Evolutionary conservation across 2,113 vertebrate genomes (phyloP).

Genomic region (Anoura caudifer): DNA sequence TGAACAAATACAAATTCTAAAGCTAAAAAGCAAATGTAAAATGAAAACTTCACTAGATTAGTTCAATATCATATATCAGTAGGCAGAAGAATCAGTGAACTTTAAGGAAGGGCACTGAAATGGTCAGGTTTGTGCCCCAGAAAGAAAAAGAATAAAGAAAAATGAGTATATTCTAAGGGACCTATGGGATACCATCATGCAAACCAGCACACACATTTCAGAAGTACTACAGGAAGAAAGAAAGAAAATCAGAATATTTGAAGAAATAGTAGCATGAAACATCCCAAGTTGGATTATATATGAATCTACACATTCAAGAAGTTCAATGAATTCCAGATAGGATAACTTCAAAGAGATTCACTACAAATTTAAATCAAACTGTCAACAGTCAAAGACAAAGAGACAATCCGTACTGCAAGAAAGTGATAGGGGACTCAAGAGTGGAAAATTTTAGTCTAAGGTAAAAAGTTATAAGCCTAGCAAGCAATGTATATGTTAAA

Average conservation of each 20-base stretch:
- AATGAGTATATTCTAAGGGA: neutral
- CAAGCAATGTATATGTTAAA: too few relatives aligned
- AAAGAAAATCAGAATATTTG: neutral
- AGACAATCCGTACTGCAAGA: neutral
- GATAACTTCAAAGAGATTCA: neutral
- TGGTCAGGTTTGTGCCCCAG: neutral
- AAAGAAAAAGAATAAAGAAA: neutral
- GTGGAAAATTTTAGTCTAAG: too few relatives aligned
- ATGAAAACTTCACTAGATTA: neutral
- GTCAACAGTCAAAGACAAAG: neutral
- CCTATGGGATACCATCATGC: neutral
- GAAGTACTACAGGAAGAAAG: neutral
- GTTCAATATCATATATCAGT: neutral
- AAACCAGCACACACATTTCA: neutral
- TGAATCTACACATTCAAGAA: neutral
- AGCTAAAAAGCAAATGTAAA: neutral
- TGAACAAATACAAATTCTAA: neutral
- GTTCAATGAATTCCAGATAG: neutral
- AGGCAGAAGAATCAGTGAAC: neutral
- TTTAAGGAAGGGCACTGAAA: neutral
- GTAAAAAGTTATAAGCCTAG: too few relatives aligned
- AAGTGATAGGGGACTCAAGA: neutral
- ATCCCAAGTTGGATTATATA: neutral
- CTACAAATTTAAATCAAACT: neutral
- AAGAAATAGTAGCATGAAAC: neutral